phyloP scores from a whole-genome alignment of 1,140 invertebrate genomes.

The Calliopsis andreniformis region DNA sequence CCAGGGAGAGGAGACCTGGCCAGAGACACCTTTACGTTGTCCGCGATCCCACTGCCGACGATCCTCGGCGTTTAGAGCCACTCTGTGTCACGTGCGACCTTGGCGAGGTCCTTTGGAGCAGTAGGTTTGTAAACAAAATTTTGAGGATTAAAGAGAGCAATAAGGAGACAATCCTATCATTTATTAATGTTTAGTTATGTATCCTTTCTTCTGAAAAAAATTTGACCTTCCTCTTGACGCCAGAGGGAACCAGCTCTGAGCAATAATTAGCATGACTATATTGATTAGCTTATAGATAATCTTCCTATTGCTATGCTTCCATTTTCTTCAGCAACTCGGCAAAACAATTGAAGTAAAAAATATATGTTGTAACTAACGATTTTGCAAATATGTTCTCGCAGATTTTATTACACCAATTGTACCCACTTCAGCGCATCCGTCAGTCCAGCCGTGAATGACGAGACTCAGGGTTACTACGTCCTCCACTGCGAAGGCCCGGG shows the following conservation, averaged over 20 bases:
- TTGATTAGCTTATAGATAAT: too few species aligned
- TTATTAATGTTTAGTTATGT: too few species aligned
- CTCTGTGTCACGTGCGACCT: slow-evolving; percentile 91
- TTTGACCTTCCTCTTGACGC: too few species aligned
- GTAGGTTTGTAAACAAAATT: slow-evolving; percentile 83
- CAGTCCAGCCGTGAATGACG: slow-evolving; percentile 80
- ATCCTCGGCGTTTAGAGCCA: slow-evolving; percentile 87
- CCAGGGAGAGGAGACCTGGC: slow-evolving; percentile 89
- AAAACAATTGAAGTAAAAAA: too few species aligned
- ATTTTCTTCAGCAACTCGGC: too few species aligned
- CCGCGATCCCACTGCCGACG: slow-evolving; percentile 85
- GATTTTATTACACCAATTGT: slow-evolving; percentile 88
- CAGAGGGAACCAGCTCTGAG: too few species aligned
- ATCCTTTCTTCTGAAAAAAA: too few species aligned
- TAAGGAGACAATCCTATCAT: too few species aligned
- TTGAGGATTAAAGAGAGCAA: too few species aligned
- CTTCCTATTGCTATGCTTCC: too few species aligned
- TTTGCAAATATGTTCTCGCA: slow-evolving; percentile 43
- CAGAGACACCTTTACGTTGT: slow-evolving; percentile 93
- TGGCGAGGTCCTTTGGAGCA: slow-evolving; percentile 86
- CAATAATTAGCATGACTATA: too few species aligned
- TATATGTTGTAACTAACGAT: too few species aligned
- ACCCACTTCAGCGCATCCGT: slow-evolving; percentile 89
- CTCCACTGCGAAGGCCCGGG: slow-evolving; percentile 90
- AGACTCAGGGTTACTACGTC: slow-evolving; percentile 87